Evolutionary conservation across 2,888 invertebrate species (phyloP), one percentile per base, ranked within the genome.

Genomic region (Teleogryllus oceanicus): DNA sequence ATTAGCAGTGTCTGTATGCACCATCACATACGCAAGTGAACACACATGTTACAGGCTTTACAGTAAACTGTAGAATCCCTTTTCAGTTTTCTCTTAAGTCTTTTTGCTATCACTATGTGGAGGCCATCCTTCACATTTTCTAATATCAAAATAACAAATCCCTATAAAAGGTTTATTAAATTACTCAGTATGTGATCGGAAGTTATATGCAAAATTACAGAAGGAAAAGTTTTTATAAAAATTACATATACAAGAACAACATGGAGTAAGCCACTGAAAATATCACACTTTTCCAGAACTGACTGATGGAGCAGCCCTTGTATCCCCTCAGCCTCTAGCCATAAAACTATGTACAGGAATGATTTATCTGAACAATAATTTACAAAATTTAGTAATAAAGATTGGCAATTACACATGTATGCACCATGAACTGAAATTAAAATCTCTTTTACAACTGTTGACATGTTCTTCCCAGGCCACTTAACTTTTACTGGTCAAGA

Each of bases 101-200:
- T 62, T 62, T n/a, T 62, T 13, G 16, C 13, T 62, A 62, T 62
- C 62, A 62, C 62, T 62, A 62, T n/a, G 62, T 62, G 62, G n/a
- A 62, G 62, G 13, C 11, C 62, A 62, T 62, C 13, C 62, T 62
- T 62, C 62, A 62, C 62, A 62, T 62, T 62, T 62, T 13, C 62
- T 62, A 62, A 62, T 62, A 62, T 62, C 62, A 62, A 62, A 62
- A 62, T 62, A 62, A 62, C 62, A 62, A 62, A 62, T 37, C 62
- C 62, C 62, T 62, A 62, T 18, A 62, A 62, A 18, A 62, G 62
- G 62, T 62, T 62, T 18, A n/a, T 62, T 62, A 62, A 37, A 37
- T 37, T 62, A 62, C 16, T 62, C 62, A 62, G n/a, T 62, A n/a
- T 62, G n/a, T 62, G 62, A n/a, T n/a, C 5, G 62, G n/a, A 62